Evolutionary conservation across 1,140 invertebrate genomes (phyloP).

Genomic region (Hirudo medicinalis): DNA sequence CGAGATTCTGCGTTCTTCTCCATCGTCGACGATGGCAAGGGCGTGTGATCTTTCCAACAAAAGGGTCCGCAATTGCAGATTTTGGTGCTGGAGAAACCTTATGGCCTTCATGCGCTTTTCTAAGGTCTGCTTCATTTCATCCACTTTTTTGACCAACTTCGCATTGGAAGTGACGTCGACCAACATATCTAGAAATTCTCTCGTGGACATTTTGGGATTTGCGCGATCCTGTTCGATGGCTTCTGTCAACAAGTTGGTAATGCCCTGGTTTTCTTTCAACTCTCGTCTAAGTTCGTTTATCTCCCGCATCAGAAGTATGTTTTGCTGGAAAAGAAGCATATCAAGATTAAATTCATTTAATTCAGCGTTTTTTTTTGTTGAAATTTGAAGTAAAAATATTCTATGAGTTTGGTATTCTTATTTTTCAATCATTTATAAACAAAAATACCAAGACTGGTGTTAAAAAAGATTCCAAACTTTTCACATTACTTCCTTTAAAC

Average conservation of each 20-base stretch:
- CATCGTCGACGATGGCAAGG: too few species aligned
- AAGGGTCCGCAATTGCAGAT: not conserved
- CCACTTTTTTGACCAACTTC: slow-evolving; percentile 9
- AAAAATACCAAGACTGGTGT: too few species aligned
- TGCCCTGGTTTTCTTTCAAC: slow-evolving; percentile 41
- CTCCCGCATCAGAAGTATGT: slow-evolving; percentile 58
- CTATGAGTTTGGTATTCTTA: too few species aligned
- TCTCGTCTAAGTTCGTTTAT: slow-evolving; percentile 57
- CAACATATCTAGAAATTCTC: slow-evolving; percentile 1
- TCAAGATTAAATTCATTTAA: too few species aligned
- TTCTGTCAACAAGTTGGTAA: slow-evolving; percentile 5
- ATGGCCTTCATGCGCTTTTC: slow-evolving; percentile 1
- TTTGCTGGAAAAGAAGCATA: slow-evolving; percentile 47
- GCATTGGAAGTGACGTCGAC: not conserved
- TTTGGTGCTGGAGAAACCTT: slow-evolving; percentile 1
- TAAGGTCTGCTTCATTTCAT: not conserved
- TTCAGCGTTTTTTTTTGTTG: too few species aligned
- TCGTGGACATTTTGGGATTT: slow-evolving; percentile 4
- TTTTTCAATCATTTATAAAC: too few species aligned
- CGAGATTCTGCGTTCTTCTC: too few species aligned
- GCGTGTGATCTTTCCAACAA: too few species aligned
- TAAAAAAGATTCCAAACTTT: too few species aligned
- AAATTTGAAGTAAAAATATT: too few species aligned
- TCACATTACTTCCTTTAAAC: too few species aligned
- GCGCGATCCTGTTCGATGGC: not conserved